Evolutionary conservation across 2,113 vertebrate species (phyloP).

Genomic region (Ammospiza caudacuta): DNA sequence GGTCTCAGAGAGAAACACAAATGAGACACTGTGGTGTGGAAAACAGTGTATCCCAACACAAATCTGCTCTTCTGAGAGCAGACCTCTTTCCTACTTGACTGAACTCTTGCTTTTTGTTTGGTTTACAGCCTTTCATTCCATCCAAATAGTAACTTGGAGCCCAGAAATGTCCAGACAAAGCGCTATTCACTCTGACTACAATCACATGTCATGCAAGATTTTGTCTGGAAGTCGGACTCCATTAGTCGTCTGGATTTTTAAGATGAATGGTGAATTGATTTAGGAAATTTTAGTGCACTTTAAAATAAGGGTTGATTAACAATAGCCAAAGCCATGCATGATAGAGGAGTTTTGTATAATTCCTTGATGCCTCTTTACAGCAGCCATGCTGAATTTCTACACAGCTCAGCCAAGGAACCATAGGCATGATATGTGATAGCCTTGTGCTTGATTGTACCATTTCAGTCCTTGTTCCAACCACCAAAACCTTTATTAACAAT

Average conservation of each 20-base stretch:
- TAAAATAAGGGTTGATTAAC: background rate
- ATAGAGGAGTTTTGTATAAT: background rate
- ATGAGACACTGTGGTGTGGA: background rate
- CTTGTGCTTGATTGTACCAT: background rate
- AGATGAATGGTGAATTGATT: background rate
- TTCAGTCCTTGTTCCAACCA: background rate
- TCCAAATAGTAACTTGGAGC: background rate
- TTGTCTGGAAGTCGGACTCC: background rate
- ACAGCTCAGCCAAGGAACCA: background rate
- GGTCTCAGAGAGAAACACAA: background rate
- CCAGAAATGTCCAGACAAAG: background rate
- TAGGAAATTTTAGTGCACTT: background rate
- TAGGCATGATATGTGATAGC: background rate
- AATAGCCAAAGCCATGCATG: background rate
- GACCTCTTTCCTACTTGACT: background rate
- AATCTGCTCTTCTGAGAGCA: background rate
- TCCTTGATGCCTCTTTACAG: background rate
- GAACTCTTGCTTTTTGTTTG: background rate
- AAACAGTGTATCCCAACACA: background rate
- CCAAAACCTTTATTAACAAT: background rate
- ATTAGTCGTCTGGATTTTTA: background rate
- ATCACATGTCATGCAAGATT: background rate
- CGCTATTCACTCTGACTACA: fast-evolving
- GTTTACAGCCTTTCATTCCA: background rate
- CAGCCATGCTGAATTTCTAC: background rate